Percentiles rank a stretch among this genome's conserved stretches.
phyloP scores from a whole-genome alignment of 2,888 invertebrate species.

The Ommatoiulus sabulosus region DNA sequence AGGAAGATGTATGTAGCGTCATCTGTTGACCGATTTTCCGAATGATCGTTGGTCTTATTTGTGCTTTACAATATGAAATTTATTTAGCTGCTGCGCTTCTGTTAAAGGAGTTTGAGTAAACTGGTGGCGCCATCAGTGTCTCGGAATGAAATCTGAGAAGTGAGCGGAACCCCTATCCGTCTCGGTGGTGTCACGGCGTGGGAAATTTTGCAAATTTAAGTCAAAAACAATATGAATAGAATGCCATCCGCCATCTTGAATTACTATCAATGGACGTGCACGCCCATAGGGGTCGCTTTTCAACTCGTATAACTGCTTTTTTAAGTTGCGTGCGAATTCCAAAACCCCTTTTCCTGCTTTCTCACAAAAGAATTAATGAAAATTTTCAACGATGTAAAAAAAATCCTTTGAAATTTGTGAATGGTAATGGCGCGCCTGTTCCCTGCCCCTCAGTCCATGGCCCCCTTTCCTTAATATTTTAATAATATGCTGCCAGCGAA shows the following conservation, averaged over 20 bases:
- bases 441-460: background rate
- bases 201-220: background rate
- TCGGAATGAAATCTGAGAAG: background rate
- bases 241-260: background rate
- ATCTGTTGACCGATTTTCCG: too few species aligned
- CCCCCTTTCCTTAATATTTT: constrained; percentile 30
- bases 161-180: background rate
- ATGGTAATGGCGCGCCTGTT: background rate
- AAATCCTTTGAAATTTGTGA: background rate
- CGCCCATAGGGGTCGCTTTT: constrained; percentile 28
- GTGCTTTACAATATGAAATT: too few species aligned
- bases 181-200: background rate
- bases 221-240: background rate
- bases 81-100: background rate
- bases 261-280: background rate
- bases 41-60: too few species aligned
- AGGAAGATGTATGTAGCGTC: too few species aligned
- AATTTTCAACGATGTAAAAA: background rate
- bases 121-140: background rate
- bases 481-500: background rate
- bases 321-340: background rate
- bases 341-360: constrained; percentile 16
- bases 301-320: background rate
- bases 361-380: background rate
- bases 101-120: too few species aligned